Conservation (phyloP, 2,888 invertebrate species). For the Pammene fasciana region DNA sequence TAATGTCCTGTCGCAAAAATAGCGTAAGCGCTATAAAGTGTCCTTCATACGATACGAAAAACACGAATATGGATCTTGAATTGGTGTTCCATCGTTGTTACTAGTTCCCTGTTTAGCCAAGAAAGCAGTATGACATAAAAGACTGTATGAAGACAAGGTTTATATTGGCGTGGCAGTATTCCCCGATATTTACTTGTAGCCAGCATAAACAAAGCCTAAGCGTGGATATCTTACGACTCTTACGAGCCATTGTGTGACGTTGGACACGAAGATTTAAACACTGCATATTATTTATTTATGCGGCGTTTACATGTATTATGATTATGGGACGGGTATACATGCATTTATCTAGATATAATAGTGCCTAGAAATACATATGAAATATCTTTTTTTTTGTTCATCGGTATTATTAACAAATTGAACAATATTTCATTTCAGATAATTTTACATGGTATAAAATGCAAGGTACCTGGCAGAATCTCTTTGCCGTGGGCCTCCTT, state of each 20-base stretch:
- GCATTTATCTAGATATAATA: constrained; percentile 1
- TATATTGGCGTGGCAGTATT: not conserved
- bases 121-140: not conserved
- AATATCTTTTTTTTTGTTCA: no score
- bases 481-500: no score
- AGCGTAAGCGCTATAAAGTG: no score
- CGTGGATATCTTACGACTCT: constrained; percentile 31
- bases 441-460: no score
- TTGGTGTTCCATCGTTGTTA: no score
- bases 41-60: not conserved
- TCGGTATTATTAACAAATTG: no score
- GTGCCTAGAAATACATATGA: no score
- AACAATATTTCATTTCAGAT: no score
- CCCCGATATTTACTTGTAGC: constrained; percentile 18
- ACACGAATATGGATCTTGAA: no score
- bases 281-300: constrained; percentile 29
- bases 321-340: constrained; percentile 10
- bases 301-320: constrained; percentile 21
- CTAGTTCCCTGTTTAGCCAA: no score
- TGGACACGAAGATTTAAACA: constrained; percentile 24
- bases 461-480: no score
- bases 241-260: constrained; percentile 35
- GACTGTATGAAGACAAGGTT: not conserved
- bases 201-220: constrained; percentile 26
- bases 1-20: no score